Base-by-base conservation (phyloP, 2,113 vertebrate species). In the Aldabrachelys gigantea region DNA sequence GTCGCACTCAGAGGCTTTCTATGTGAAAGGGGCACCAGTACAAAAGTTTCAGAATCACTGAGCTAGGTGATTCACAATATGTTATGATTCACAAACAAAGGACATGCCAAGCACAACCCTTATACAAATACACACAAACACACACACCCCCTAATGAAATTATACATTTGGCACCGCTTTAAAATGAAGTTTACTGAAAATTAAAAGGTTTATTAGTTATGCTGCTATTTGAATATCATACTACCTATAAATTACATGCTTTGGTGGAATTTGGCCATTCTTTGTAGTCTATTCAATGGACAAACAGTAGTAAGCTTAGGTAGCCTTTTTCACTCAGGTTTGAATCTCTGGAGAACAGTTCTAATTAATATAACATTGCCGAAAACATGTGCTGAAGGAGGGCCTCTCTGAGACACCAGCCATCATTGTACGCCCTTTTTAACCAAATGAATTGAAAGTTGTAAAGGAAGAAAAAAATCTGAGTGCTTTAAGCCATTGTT, bases 141-240 rank as follows among this genome's bases (percentile, higher is more conserved):
- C 56, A 29, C 27, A 59, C 56, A 11, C 25, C 5, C 96, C 95
- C 93, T 38, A 79, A 85, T 82, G 91, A 95, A 96, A 95, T 97
- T 96, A 96, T 52, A 93, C 19, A 94, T 95, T 96, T 92, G 94
- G 88, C 95, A 92, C 85, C n/a, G 94, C 84, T 89, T 91, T 94
- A 57, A 95, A 94, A 93, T 87, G 92, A 93, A 89, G 88, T 92
- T 97, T 95, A 95, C 79, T 95, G 90, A 86, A 88, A 85, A 82
- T 92, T 85, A 65, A 95, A 92, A 85, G 24, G 78, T 85, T 91
- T 0, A 1, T 87, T 84, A 75, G 87, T 59, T 93, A 84, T 96
- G 95, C 92, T 85, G 85, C 96, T 95, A 96, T 95, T 95, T 47
- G 96, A 96, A 85, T 27, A 41, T 87, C 80, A 11, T 54, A 21